A percentile compares a stretch with the other conserved stretches of the same genome.
Conservation (phyloP, 1,140 invertebrate genomes). For the Lucilia cuprina region DNA sequence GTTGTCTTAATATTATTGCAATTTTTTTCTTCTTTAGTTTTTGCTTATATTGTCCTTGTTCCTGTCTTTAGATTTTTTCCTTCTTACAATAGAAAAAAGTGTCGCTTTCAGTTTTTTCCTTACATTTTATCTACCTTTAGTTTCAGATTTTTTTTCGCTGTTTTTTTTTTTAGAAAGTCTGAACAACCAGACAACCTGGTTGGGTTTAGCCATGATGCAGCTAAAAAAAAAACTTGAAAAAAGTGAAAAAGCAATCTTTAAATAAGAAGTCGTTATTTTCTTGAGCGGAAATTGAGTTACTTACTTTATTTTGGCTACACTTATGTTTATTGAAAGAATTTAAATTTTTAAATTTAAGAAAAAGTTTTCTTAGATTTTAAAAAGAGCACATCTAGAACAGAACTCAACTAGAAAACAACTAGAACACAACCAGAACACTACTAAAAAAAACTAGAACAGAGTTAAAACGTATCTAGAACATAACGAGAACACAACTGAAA, state of each 20-base stretch:
- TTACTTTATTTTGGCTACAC: not conserved
- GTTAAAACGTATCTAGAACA: too few species aligned
- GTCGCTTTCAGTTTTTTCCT: not conserved
- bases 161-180: not conserved
- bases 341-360: not conserved
- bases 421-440: too few species aligned
- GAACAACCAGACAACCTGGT: not conserved
- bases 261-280: not conserved
- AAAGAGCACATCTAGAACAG: too few species aligned
- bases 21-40: not conserved
- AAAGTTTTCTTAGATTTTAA: too few species aligned
- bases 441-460: too few species aligned
- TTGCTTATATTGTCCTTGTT: not conserved
- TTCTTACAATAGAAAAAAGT: not conserved
- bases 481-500: too few species aligned
- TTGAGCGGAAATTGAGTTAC: not conserved
- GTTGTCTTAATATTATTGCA: not conserved
- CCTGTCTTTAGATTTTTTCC: not conserved
- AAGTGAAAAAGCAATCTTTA: not conserved
- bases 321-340: not conserved
- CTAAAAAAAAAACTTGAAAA: not conserved
- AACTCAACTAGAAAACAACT: too few species aligned
- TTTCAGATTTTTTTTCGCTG: not conserved
- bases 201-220: not conserved
- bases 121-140: not conserved